These are phyloP conservation scores for Chrysina gloriosa DNA, from an alignment of 2,888 invertebrate genomes.

Conservation along the genomic window DNA sequence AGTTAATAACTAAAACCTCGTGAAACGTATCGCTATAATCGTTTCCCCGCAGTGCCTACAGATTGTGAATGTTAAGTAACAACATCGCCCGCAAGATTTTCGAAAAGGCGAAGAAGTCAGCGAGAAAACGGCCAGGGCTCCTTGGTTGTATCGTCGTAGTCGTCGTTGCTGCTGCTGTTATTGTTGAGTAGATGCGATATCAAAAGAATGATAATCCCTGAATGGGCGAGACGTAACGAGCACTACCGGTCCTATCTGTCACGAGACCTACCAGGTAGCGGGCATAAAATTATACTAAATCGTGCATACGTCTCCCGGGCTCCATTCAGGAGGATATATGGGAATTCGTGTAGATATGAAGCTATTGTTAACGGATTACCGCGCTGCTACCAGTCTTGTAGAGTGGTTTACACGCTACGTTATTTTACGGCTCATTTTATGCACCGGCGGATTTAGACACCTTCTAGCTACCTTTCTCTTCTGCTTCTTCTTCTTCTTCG, in stretches of 20 bases:
- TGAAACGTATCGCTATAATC: no score
- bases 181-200: conserved; percentile 55
- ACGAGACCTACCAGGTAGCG: conserved; percentile 64
- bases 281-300: conserved; percentile 65
- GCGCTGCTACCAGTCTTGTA: conserved; percentile 63
- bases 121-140: no score
- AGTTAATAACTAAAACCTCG: no score
- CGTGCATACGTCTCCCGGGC: conserved; percentile 60
- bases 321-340: conserved; percentile 63
- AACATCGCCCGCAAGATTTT: no score
- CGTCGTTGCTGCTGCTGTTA: conserved; percentile 41
- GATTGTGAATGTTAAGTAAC: no score
- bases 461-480: conserved; percentile 22
- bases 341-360: conserved; percentile 62
- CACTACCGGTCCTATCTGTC: conserved; percentile 63
- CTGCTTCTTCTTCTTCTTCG: background rate
- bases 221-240: conserved; percentile 62
- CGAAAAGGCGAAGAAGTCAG: no score
- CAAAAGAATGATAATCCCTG: conserved; percentile 62
- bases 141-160: no score
- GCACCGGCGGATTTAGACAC: conserved; percentile 36
- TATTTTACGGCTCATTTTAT: conserved; percentile 41
- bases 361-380: conserved; percentile 64
- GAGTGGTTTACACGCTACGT: conserved; percentile 44
- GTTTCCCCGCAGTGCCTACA: no score